Evolutionary conservation across 2,888 invertebrate species (phyloP), one percentile per base, ranked within the genome.

Genomic region (Steromphala cineraria): DNA sequence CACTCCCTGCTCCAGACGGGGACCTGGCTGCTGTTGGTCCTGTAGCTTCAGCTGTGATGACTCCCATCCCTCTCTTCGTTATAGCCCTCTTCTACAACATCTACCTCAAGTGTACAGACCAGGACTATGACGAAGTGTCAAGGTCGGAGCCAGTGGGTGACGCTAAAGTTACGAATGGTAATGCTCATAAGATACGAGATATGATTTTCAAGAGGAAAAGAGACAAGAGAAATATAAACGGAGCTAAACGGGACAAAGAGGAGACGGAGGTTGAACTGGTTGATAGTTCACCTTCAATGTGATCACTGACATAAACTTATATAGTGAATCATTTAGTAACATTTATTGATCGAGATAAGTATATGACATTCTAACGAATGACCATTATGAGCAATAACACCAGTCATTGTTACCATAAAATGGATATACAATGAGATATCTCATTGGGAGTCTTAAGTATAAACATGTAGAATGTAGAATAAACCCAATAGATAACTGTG

Each of bases 1-100:
- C 97, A 3, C 94, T 98, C 81, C 95, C 95, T 0, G 96, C 97
- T 90, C 98, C 98, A 0, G 96, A 96, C 85, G 97, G 96, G 0
- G 98, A 98, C 94, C 94, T 98, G 71, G 97, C 98, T 4, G 97
- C 97, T 0, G 89, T 91, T 3, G 90, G 88, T 0, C 91, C 93
- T 4, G 86, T 91, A 10, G 90, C 90, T 15, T 2, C 97, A 21
- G 98, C 98, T 21, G 96, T 98, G 67, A 97, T 98, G 97, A 98
- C 98, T 0, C 98, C 98, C 0, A 92, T 98, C 28, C 98, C 98
- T 0, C 95, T 98, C 90, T 94, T 95, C 17, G 91, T 95, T 53
- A 81, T 88, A 0, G 88, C 87, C 1, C 78, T 89, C n/a, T 46
- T 85, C 8, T 90, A 90, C 71, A 67, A 86, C 15, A 82, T 87